phyloP scores from a whole-genome alignment of 2,113 vertebrate genomes.

The Leiothrix lutea region DNA sequence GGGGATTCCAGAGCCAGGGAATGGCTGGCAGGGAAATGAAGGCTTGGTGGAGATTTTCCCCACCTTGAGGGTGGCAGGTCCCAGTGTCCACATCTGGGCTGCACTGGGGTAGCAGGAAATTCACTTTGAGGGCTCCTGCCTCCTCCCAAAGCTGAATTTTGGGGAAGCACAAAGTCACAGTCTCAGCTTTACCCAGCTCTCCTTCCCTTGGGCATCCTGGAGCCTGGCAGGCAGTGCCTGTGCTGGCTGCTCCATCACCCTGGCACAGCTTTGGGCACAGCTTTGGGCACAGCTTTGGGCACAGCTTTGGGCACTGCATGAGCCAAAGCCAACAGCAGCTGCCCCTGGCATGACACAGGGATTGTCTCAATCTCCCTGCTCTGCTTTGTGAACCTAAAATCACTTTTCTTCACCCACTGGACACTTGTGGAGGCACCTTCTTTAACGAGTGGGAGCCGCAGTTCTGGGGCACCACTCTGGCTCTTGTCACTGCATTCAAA shows the following conservation, averaged over 20 bases:
- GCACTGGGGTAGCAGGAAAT: neutral
- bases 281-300: neutral
- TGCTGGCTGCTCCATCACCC: neutral
- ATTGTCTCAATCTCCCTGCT: neutral
- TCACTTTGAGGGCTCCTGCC: neutral
- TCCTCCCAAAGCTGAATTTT: neutral
- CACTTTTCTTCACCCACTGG: neutral
- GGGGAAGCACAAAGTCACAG: neutral
- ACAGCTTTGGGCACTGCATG: neutral
- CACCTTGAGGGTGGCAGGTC: neutral
- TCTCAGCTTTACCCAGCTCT: neutral
- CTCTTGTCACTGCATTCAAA: neutral
- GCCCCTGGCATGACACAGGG: neutral
- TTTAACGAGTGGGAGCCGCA: neutral
- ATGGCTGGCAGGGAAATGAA: neutral
- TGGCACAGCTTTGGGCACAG: neutral
- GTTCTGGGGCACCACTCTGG: neutral
- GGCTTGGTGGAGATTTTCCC: neutral
- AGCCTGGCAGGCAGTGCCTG: neutral
- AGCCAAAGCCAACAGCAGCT: neutral
- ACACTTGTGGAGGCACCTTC: accelerated
- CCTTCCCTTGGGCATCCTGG: neutral
- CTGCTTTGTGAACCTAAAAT: neutral
- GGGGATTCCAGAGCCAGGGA: neutral
- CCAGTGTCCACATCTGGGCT: neutral